Evolutionary conservation across 2,113 vertebrate genomes (phyloP), one percentile per base, ranked within the genome.

Genomic region (Otus sunia): DNA sequence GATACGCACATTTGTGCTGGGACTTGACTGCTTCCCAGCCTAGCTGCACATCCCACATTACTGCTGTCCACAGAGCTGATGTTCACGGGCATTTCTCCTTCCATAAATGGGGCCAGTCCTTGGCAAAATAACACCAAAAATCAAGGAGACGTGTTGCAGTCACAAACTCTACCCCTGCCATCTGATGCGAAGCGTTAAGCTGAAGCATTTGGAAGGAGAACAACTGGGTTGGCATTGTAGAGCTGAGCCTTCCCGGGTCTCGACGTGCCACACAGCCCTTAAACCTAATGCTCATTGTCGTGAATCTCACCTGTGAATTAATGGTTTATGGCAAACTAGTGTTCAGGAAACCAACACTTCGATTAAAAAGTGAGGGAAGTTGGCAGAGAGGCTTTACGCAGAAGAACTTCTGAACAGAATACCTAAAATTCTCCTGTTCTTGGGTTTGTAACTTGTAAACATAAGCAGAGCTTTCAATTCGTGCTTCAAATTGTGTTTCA

Each of bases 181-280:
- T 3, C n/a, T 7, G 15, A 67, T 30, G 17, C 2, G 15, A 58
- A 49, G 23, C 1, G 1, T 45, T 43, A 8, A 26, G 30, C 27
- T 15, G 58, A 60, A 60, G 37, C 30, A 36, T 64, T 19, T 49
- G 37, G 89, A 75, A 88, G 22, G 37, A 49, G n/a, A 71, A 62
- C 11, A 39, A n/a, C 32, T 41, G 30, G 25, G 34, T 2, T 69
- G 53, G 32, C 27, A 52, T 2, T 22, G 47, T 0, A 64, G 47
- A 69, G 34, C 17, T 58, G 36, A 55, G 50, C 30, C 19, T 20
- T 73, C 56, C 21, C 2, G 3, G 9, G 9, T 29, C 52, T 49
- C 5, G 2, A 10, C 0, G 1, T 25, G 25, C 60, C 3, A 3
- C 39, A 17, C 2, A 22, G 71, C 30, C 71, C 43, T 88, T 45